These are phyloP conservation scores for Zonotrichia albicollis DNA, from an alignment of 2,797 vertebrate genomes.

Conservation along the genomic window DNA sequence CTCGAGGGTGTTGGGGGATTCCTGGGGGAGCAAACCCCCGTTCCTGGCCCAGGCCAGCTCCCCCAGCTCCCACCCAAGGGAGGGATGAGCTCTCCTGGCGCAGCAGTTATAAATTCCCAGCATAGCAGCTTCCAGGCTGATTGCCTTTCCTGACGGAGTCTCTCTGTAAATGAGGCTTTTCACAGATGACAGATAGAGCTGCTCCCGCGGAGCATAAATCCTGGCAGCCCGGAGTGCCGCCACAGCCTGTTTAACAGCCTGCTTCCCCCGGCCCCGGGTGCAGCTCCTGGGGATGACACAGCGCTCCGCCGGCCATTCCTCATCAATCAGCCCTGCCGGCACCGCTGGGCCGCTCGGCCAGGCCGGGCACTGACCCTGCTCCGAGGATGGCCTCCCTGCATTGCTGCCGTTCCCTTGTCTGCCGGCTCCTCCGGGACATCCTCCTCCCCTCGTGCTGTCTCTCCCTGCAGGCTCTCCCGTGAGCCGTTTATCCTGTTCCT, in stretches of 20 bases:
- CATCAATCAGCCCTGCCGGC: background rate
- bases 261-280: background rate
- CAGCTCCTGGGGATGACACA: conserved; percentile 28
- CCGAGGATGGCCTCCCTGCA: background rate
- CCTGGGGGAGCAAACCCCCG: background rate
- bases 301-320: background rate
- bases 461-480: background rate
- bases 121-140: conserved; percentile 63
- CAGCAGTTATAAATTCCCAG: conserved; percentile 66
- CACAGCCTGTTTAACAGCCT: conserved; percentile 16
- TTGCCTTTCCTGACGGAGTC: conserved; percentile 62
- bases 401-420: background rate
- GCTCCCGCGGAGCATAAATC: conserved; percentile 36
- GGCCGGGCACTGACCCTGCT: background rate
- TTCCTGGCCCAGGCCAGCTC: background rate
- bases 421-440: background rate
- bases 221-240: conserved; percentile 13
- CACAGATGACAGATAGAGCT: conserved; percentile 61
- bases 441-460: background rate
- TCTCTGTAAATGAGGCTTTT: conserved; percentile 69
- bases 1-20: background rate
- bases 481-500: accelerated
- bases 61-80: background rate
- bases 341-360: background rate
- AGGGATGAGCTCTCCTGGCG: conserved; percentile 35